A percentile compares a stretch with the other conserved stretches of the same genome.
Conservation (phyloP, 2,797 vertebrate genomes). For the Serranus cabrilla region DNA sequence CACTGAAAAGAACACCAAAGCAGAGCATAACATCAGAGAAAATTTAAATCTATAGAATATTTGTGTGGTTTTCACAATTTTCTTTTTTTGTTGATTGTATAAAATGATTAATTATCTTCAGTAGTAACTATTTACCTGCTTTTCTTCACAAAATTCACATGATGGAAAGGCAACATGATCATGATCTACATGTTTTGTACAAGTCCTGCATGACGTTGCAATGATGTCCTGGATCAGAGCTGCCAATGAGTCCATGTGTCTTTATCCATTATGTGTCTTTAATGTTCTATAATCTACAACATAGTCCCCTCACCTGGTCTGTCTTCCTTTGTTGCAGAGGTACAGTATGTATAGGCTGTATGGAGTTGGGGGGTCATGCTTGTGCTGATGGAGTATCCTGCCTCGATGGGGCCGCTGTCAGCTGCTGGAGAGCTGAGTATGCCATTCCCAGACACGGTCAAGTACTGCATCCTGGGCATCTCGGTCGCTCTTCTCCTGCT, state of each 20-base stretch:
- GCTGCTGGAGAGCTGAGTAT: constrained; percentile 60
- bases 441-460: constrained; percentile 77
- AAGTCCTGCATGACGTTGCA: too few species aligned
- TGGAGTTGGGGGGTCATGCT: constrained; percentile 40
- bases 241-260: too few species aligned
- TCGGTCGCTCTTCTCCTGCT: constrained; percentile 81
- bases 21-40: neutral
- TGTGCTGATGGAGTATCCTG: constrained; percentile 45
- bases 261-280: too few species aligned
- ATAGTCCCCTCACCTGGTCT: neutral
- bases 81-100: neutral
- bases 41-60: neutral
- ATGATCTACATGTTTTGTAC: too few species aligned
- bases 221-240: too few species aligned
- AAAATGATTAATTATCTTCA: neutral
- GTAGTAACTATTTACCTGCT: neutral
- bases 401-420: constrained; percentile 12
- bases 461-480: constrained; percentile 81
- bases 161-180: neutral
- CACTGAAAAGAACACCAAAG: neutral
- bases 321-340: constrained; percentile 28
- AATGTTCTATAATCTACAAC: neutral
- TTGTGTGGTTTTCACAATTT: neutral
- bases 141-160: neutral
- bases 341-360: constrained; percentile 9